Percentiles rank a stretch among this genome's conserved stretches.
Conservation (phyloP, 2,888 invertebrate species). For the Caenorhabditis parvicauda region DNA sequence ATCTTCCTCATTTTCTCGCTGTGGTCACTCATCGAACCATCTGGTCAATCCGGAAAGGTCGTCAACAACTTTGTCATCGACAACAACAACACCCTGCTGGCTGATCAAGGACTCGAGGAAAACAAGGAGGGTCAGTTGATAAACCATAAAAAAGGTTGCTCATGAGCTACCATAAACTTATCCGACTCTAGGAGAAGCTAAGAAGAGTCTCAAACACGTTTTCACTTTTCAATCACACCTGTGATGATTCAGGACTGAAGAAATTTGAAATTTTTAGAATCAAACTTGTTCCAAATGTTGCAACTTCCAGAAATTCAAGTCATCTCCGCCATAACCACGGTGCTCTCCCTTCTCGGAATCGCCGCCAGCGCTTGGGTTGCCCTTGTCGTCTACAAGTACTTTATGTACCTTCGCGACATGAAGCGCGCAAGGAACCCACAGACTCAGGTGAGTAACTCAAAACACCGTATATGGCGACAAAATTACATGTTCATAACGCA, state of each 20-base stretch:
- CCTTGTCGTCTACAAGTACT: slow-evolving; percentile 41
- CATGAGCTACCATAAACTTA: neutral
- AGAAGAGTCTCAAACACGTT: too few species aligned
- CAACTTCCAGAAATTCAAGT: slow-evolving; percentile 23
- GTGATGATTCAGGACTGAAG: too few species aligned
- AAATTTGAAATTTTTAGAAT: too few species aligned
- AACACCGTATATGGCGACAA: too few species aligned
- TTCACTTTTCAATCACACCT: too few species aligned
- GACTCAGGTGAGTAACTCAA: slow-evolving; percentile 34
- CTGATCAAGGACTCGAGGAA: slow-evolving; percentile 25
- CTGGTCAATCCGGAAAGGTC: slow-evolving; percentile 23
- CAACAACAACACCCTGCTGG: slow-evolving; percentile 21
- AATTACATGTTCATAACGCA: too few species aligned
- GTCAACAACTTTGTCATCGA: slow-evolving; percentile 33
- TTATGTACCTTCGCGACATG: slow-evolving; percentile 37
- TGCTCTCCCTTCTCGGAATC: slow-evolving; percentile 21
- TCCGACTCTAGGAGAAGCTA: neutral
- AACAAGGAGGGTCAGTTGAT: slow-evolving; percentile 23
- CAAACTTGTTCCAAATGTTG: neutral
- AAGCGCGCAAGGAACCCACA: slow-evolving; percentile 38
- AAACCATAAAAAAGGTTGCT: neutral
- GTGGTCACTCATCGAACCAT: slow-evolving; percentile 42
- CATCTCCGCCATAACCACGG: slow-evolving; percentile 27
- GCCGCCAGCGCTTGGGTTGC: slow-evolving; percentile 37
- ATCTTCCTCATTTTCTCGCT: slow-evolving; percentile 27